Conservation (phyloP, 2,113 vertebrate genomes). For the Tetrao urogallus region DNA sequence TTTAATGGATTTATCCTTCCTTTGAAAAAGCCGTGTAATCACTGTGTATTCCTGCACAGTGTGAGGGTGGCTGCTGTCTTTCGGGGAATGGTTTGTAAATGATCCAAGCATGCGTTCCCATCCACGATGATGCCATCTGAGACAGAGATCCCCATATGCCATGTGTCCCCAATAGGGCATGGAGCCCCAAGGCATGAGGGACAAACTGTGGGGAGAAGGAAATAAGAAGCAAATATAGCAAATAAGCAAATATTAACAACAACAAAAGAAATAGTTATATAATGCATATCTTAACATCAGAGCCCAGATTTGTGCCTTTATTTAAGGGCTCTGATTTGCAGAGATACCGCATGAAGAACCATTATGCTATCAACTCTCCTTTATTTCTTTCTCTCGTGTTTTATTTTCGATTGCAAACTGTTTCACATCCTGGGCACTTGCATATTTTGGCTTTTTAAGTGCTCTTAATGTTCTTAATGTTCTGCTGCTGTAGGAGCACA, state of each 20-base stretch:
- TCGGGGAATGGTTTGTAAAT: not conserved
- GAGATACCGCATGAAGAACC: accelerated
- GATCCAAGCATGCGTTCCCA: accelerated
- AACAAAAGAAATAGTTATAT: accelerated
- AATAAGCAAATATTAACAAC: not conserved
- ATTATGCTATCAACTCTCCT: not conserved
- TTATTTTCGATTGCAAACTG: not conserved
- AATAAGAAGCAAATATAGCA: not conserved
- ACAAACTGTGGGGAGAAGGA: accelerated
- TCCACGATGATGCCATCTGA: accelerated
- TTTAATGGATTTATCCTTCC: constrained; percentile 68
- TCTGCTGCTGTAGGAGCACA: not conserved
- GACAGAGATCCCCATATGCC: not conserved
- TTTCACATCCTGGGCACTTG: not conserved
- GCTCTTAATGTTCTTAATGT: not conserved
- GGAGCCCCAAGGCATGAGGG: accelerated
- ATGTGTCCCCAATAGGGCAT: not conserved
- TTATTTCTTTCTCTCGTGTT: not conserved
- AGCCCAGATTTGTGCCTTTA: not conserved
- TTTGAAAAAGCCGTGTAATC: constrained; percentile 72
- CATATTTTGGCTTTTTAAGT: not conserved
- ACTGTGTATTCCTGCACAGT: not conserved
- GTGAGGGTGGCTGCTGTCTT: not conserved
- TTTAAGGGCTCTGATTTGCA: not conserved
- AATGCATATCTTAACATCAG: not conserved